Percentiles rank a stretch among this genome's conserved stretches.
phyloP scores from a whole-genome alignment of 2,113 vertebrate species.

The Spizaetus ornatus region DNA sequence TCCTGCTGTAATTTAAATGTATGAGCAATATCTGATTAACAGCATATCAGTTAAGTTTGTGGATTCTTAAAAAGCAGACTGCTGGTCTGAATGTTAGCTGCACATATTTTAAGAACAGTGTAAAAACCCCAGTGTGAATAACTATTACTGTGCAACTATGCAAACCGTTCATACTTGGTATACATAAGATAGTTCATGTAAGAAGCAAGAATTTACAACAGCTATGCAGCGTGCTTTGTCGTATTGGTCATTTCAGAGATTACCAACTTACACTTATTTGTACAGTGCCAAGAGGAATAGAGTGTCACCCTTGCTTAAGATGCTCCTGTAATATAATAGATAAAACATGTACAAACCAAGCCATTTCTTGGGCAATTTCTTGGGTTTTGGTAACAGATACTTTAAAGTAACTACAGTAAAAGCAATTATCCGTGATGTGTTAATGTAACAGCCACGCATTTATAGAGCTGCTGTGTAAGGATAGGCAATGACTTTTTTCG shows the following conservation, averaged over 20 bases:
- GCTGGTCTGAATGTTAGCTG: background rate
- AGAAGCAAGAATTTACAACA: background rate
- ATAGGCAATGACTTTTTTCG: background rate
- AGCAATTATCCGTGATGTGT: background rate
- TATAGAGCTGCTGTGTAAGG: background rate
- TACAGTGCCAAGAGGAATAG: background rate
- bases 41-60: background rate
- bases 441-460: background rate
- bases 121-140: background rate
- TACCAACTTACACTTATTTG: background rate
- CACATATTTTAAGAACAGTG: background rate
- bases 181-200: background rate
- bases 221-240: background rate
- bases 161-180: background rate
- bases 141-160: constrained; percentile 17
- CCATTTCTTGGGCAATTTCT: background rate
- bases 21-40: background rate
- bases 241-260: background rate
- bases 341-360: background rate
- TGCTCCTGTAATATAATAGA: background rate
- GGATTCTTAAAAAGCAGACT: background rate
- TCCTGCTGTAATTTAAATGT: constrained; percentile 2
- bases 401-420: constrained; percentile 24
- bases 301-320: background rate
- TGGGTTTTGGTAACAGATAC: background rate